Percentiles rank a stretch among this genome's conserved stretches.
Conservation (phyloP, 2,797 vertebrate genomes). For the Clarias platycephalus region DNA sequence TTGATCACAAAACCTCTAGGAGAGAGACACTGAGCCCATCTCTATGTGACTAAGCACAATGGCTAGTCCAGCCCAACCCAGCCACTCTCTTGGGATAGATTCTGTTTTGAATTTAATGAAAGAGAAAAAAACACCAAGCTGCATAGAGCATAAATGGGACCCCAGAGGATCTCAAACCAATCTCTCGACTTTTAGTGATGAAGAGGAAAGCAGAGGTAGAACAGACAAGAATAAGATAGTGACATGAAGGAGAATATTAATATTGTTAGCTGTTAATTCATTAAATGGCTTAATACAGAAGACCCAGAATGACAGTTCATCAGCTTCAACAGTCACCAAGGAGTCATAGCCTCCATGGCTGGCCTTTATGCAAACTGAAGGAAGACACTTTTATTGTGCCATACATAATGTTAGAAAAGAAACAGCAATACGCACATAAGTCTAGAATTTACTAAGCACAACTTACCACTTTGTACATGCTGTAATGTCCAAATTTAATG, state of each 20-base stretch:
- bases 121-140: slow-evolving; percentile 64
- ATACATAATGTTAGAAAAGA: not conserved
- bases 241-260: slow-evolving; percentile 52
- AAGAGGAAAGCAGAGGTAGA: slow-evolving; percentile 43
- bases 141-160: slow-evolving; percentile 65
- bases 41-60: slow-evolving; percentile 68
- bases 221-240: slow-evolving; percentile 52
- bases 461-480: not conserved
- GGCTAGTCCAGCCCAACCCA: slow-evolving; percentile 59
- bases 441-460: slow-evolving; percentile 26
- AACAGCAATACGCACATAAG: not conserved
- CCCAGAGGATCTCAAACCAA: slow-evolving; percentile 69
- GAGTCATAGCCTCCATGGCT: not conserved
- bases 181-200: slow-evolving; percentile 56
- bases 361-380: not conserved
- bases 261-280: slow-evolving; percentile 61
- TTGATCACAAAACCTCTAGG: slow-evolving; percentile 56
- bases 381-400: not conserved
- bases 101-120: slow-evolving; percentile 72
- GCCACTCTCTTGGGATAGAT: slow-evolving; percentile 63
- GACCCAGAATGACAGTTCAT: slow-evolving; percentile 62
- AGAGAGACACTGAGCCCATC: slow-evolving; percentile 56
- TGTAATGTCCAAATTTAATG: slow-evolving; percentile 2
- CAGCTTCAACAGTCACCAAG: slow-evolving; percentile 53
- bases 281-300: slow-evolving; percentile 56